A percentile compares a stretch with the other conserved stretches of the same genome.
These are phyloP conservation scores for Electrophaes corylata DNA, from an alignment of 2,888 invertebrate species.

Conservation along the genomic window DNA sequence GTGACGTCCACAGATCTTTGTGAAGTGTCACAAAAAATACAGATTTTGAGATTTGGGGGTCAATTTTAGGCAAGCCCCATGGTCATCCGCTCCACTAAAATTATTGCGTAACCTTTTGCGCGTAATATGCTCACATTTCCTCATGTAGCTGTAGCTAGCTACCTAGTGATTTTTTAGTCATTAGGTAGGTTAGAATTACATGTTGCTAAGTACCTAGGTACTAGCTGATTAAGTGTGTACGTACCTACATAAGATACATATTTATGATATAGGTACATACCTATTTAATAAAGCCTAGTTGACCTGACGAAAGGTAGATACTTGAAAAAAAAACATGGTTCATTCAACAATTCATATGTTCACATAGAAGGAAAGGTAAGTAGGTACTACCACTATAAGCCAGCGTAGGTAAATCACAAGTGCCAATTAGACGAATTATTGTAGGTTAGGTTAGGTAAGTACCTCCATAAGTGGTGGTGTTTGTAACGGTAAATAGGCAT, in stretches of 20 bases:
- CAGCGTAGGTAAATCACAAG: too few relatives aligned
- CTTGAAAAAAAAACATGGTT: too few relatives aligned
- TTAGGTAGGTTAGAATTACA: neutral
- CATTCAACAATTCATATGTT: too few relatives aligned
- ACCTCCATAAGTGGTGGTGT: too few relatives aligned
- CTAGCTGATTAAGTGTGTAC: neutral
- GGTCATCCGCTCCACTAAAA: constrained; percentile 14
- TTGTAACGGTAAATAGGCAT: too few relatives aligned
- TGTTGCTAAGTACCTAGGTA: neutral
- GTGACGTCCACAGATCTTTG: neutral
- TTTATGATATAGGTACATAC: too few relatives aligned
- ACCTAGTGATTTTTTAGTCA: neutral
- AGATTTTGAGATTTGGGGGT: constrained; percentile 1
- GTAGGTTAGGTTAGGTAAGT: too few relatives aligned
- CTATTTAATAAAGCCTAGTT: too few relatives aligned
- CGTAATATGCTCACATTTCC: neutral
- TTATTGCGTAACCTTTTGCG: constrained; percentile 11
- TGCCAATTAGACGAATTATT: too few relatives aligned
- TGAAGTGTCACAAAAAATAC: neutral
- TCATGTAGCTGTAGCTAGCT: neutral
- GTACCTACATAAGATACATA: neutral
- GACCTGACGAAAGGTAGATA: too few relatives aligned
- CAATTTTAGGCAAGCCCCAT: neutral
- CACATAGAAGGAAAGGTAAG: too few relatives aligned
- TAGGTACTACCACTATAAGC: too few relatives aligned